Base-by-base conservation (phyloP, 2,888 invertebrate species). In the Drosophila anomalipes region DNA sequence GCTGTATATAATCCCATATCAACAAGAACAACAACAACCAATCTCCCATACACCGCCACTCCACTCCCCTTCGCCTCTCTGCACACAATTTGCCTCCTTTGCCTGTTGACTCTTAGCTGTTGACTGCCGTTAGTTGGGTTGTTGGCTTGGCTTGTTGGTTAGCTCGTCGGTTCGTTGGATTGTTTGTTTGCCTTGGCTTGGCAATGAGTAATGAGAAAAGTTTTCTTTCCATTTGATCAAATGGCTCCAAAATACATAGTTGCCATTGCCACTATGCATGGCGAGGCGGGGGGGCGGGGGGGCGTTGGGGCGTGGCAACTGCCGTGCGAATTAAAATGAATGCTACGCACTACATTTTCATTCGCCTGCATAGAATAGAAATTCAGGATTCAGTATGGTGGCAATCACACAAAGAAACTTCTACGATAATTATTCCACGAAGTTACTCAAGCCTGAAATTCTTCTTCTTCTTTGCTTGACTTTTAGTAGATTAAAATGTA, bases 151-250 rank as follows among this genome's bases (percentile, higher is more conserved):
- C 57, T 70, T 57, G 71, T 61, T 75, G 62, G 63, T 41, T 60
- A 62, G 68, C 22, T 52, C 41, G 58, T 74, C 30, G 56, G 69
- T 44, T 75, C 52, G 78, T 75, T 66, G 59, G 77, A 57, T 78
- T 76, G 83, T 71, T 81, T 86, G 89, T 86, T 88, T 84, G 88
- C 74, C 69, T 86, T 83, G 74, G 78, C 78, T 76, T 75, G 67
- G 83, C 91, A 89, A 84, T 90, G 89, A 90, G 89, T 91, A 91
- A 90, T 91, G 89, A 86, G 90, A 89, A 91, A 90, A 91, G 85
- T 89, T 91, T 82, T 82, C 88, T 72, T 84, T 86, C 82, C 82
- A 89, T 81, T 89, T 90, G 87, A 86, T 82, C 89, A 87, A 86
- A 85, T 81, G 77, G 84, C 77, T 74, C 30, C 58, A 81, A 84